These are phyloP conservation scores for Trimorus sp. DNA, from an alignment of 2,888 invertebrate species.

Conservation along the genomic window DNA sequence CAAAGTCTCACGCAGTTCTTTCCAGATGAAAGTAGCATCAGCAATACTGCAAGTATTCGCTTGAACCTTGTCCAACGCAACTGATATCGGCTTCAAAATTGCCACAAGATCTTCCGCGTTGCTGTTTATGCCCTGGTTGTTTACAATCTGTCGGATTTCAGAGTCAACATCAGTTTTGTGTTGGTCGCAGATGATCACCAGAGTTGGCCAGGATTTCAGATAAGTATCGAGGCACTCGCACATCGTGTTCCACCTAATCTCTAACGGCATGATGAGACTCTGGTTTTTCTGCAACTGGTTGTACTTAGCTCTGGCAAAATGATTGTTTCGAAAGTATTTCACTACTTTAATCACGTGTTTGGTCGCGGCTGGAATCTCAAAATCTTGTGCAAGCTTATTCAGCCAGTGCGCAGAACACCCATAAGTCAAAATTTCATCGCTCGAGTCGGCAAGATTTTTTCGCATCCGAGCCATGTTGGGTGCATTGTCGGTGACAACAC, in stretches of 20 bases:
- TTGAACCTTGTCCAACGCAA: constrained; percentile 15
- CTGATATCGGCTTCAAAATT: constrained; percentile 2
- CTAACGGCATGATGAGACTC: constrained; percentile 11
- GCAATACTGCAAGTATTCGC: constrained; percentile 26
- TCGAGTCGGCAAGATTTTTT: constrained; percentile 4
- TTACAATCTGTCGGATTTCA: constrained; percentile 32
- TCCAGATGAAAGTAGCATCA: too few relatives aligned
- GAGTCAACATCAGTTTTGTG: constrained; percentile 36
- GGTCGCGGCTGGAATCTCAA: constrained; percentile 24
- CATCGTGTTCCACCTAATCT: constrained; percentile 40
- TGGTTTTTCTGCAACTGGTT: background rate
- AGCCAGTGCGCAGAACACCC: constrained; percentile 21
- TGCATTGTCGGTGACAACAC: constrained; percentile 25
- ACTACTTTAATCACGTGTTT: constrained; percentile 23
- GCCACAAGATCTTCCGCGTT: constrained; percentile 25
- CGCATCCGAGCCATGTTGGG: constrained; percentile 22
- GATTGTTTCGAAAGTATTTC: constrained; percentile 42
- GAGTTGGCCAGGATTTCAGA: constrained; percentile 33
- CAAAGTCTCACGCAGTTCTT: too few relatives aligned
- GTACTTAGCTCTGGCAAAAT: constrained; percentile 33
- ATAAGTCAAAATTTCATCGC: background rate
- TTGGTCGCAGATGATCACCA: constrained; percentile 36
- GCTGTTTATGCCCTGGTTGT: constrained; percentile 30
- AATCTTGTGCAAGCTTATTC: constrained; percentile 27
- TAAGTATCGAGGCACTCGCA: constrained; percentile 23